Evolutionary conservation across 2,797 vertebrate species (phyloP).

Genomic region (Anableps anableps): DNA sequence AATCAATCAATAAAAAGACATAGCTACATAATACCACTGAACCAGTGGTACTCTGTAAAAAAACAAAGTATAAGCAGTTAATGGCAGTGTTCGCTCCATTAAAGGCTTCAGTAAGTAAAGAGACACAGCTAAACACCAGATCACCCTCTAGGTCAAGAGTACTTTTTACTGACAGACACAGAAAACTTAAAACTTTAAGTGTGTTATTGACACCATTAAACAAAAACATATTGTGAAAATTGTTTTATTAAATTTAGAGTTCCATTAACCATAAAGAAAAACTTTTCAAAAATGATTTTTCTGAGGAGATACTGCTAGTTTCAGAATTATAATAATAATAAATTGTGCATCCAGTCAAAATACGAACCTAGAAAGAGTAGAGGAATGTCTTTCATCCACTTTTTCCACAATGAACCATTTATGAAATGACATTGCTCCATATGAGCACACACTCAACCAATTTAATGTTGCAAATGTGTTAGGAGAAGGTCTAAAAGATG

Average conservation of each 20-base stretch:
- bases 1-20: too few relatives aligned
- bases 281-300: neutral
- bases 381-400: neutral
- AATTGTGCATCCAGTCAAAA: neutral
- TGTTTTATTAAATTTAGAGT: too few relatives aligned
- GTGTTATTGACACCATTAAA: neutral
- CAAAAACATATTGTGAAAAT: neutral
- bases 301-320: neutral
- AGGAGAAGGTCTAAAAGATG: neutral
- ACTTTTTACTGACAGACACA: neutral
- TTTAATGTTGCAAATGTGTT: slow-evolving; percentile 5
- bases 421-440: neutral
- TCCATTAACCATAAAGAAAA: neutral
- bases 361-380: neutral
- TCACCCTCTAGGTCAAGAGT: neutral
- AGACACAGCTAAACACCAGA: neutral
- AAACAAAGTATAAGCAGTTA: too few relatives aligned
- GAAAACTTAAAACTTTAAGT: too few relatives aligned
- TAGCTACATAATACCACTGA: too few relatives aligned
- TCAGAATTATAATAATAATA: neutral
- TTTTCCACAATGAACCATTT: neutral
- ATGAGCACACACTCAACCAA: neutral
- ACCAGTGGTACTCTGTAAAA: too few relatives aligned
- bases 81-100: too few relatives aligned
- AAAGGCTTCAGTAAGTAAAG: too few relatives aligned